Base-by-base conservation (phyloP, 2,113 vertebrate genomes). In the Tachysurus fulvidraco region DNA sequence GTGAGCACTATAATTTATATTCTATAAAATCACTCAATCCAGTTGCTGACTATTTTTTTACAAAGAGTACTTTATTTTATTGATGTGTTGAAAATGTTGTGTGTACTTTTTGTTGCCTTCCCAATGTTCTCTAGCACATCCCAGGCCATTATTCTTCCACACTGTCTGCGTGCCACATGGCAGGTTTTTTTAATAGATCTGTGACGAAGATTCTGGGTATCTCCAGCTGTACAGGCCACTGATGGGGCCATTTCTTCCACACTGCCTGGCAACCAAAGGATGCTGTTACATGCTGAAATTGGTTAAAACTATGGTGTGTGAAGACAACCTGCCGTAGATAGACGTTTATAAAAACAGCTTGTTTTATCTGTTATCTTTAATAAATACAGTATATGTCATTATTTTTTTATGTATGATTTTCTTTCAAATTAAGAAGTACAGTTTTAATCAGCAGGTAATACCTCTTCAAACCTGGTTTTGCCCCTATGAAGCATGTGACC, bases 181-280 rank as follows among this genome's bases (percentile, higher is more conserved):
- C 23, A 19, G 79, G 89, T 6, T 14, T 28, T 91, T 95, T 95
- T 95, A 94, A 93, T 94, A 94, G 93, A 71, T 16, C 0, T 11
- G 88, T 95, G 94, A 94, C 89, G 92, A 93, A 94, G 88, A 89
- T 89, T 85, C 89, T 83, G 91, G 87, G 84, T 88, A 83, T 87
- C 78, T 62, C 88, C 90, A 91, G 89, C 90, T 87, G 89, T 85
- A 88, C 89, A 89, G 88, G 89, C 89, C 88, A 87, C 92, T 86
- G 50, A 82, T 86, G 89, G 83, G 90, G 91, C 90, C 67, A 46
- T 86, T 83, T 88, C 88, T 91, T 91, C 85, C 85, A 84, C 59
- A 85, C 89, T 91, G 88, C 92, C 85, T 81, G 52, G 91, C 71
- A 89, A 91, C 88, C 64, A 62, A 1, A 17, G 85, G 93, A 93